Conservation (phyloP, 2,888 invertebrate species). For the Orthosia cruda region DNA sequence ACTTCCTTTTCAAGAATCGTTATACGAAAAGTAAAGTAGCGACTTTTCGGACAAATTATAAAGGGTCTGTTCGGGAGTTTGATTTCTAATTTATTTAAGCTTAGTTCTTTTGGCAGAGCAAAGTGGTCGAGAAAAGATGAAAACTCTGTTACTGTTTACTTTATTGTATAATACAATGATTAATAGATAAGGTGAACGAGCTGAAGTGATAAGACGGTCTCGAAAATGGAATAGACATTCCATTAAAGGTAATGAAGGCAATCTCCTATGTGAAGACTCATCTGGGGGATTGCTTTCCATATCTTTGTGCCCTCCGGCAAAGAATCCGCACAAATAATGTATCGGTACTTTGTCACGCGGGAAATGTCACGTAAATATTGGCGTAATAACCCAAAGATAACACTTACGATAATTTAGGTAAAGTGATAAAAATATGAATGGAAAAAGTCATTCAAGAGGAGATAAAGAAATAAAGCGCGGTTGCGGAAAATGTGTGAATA, state of each 20-base stretch:
- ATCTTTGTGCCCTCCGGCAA: background rate
- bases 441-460: conserved; percentile 22
- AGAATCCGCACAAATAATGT: background rate
- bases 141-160: conserved; percentile 17
- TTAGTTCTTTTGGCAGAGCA: background rate
- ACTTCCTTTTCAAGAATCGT: conserved; percentile 1
- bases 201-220: conserved; percentile 1
- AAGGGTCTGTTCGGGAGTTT: conserved; percentile 19
- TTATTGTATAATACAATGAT: conserved; percentile 21
- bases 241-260: conserved; percentile 19
- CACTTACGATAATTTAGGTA: conserved; percentile 1
- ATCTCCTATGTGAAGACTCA: background rate
- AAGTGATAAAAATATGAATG: conserved; percentile 37
- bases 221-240: conserved; percentile 10
- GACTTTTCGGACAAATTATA: conserved; percentile 28
- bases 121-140: background rate
- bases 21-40: conserved; percentile 22
- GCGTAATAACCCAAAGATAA: conserved; percentile 32
- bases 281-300: conserved; percentile 6
- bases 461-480: conserved; percentile 13
- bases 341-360: background rate
- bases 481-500: background rate
- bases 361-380: conserved; percentile 38
- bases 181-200: conserved; percentile 29
- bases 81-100: conserved; percentile 11